Evolutionary conservation across 92 coral and sea anemone genomes (phyloP).

Genomic region (Porites evermanni): DNA sequence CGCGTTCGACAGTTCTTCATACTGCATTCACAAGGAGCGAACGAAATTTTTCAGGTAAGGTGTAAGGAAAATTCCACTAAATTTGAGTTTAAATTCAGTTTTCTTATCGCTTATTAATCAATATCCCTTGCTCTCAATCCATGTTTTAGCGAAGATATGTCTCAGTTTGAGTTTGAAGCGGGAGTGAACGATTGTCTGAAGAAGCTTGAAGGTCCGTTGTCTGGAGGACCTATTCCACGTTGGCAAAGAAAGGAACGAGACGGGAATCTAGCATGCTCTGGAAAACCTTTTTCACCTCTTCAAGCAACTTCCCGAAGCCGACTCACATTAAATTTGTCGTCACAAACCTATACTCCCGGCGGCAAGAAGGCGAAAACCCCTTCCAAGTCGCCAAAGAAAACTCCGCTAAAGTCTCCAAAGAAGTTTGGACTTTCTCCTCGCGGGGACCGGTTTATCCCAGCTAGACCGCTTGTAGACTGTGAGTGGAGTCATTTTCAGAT

Average conservation of each 20-base stretch:
- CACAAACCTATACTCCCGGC: conserved; percentile 59
- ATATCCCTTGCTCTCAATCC: background rate
- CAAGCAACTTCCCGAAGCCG: conserved; percentile 39
- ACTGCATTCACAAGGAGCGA: background rate
- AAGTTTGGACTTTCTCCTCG: conserved; percentile 64
- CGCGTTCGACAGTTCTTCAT: background rate
- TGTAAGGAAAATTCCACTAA: too few species aligned
- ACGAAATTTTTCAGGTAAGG: background rate
- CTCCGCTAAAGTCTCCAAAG: conserved; percentile 75
- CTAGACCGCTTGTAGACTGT: conserved; percentile 74
- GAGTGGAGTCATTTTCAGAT: conserved; percentile 95
- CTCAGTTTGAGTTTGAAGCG: conserved; percentile 87
- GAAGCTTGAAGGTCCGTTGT: conserved; percentile 88
- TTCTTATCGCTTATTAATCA: background rate
- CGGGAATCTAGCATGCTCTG: conserved; percentile 41
- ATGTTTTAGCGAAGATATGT: conserved; percentile 55
- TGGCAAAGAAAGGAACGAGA: conserved; percentile 92
- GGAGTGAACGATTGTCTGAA: conserved; percentile 90
- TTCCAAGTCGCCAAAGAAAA: conserved; percentile 82
- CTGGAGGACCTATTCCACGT: conserved; percentile 87
- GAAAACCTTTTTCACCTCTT: conserved; percentile 64
- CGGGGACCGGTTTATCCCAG: conserved; percentile 95
- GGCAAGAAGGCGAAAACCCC: conserved; percentile 54
- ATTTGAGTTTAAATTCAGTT: background rate
- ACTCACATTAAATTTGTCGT: background rate